Evolutionary conservation across 2,113 vertebrate genomes (phyloP).

Genomic region (Stigmatopora nigra): DNA sequence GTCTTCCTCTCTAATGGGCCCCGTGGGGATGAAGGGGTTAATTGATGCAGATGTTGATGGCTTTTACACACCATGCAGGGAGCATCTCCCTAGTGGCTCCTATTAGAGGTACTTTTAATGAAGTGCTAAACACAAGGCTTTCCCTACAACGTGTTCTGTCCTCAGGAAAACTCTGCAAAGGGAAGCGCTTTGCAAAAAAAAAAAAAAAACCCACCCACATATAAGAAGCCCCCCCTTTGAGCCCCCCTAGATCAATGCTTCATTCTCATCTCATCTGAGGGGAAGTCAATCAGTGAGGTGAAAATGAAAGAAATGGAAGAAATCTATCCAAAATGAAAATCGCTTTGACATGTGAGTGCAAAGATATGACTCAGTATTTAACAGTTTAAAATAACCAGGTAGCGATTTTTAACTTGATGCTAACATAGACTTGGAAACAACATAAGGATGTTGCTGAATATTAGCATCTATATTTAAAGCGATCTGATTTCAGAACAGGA

Average conservation of each 20-base stretch:
- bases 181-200: constrained; percentile 55
- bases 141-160: constrained; percentile 57
- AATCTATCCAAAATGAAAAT: too few relatives aligned
- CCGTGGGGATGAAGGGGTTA: constrained; percentile 78
- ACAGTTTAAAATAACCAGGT: too few relatives aligned
- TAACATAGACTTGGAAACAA: too few relatives aligned
- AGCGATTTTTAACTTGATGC: too few relatives aligned
- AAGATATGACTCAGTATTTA: too few relatives aligned
- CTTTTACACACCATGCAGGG: constrained; percentile 72
- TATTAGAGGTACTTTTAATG: constrained; percentile 86
- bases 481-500: too few relatives aligned
- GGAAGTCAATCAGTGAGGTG: constrained; percentile 57
- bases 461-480: too few relatives aligned
- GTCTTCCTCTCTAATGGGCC: constrained; percentile 68
- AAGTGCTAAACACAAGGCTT: constrained; percentile 81
- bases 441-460: too few relatives aligned
- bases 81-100: constrained; percentile 78
- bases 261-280: constrained; percentile 65
- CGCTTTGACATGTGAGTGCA: too few relatives aligned
- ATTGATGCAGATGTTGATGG: constrained; percentile 90
- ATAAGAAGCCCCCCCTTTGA: constrained; percentile 36
- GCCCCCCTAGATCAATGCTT: constrained; percentile 47
- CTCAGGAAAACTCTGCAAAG: constrained; percentile 58
- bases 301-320: constrained; percentile 1
- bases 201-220: background rate